phyloP scores from a whole-genome alignment of 2,888 invertebrate species.

The Xestoiulus laeticollis region DNA sequence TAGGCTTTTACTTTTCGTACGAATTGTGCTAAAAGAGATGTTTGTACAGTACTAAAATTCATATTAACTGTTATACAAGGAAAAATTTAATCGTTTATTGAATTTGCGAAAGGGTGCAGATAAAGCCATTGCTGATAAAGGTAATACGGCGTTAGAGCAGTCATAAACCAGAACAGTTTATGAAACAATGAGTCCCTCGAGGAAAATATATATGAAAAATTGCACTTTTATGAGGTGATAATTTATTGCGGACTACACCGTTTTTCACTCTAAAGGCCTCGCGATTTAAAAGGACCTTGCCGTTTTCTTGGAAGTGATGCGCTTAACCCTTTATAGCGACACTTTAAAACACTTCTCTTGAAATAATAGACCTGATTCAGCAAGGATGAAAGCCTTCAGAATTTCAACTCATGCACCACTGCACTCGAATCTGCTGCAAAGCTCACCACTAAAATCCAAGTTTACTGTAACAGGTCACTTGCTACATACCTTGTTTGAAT shows the following conservation, averaged over 20 bases:
- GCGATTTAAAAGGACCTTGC: neutral
- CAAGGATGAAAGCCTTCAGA: neutral
- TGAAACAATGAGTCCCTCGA: neutral
- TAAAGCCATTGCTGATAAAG: neutral
- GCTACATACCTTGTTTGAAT: neutral
- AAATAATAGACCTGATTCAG: neutral
- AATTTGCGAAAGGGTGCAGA: neutral
- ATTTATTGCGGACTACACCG: neutral
- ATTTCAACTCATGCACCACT: neutral
- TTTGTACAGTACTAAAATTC: neutral
- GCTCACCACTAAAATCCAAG: neutral
- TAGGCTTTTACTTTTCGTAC: neutral
- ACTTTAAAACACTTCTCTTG: neutral
- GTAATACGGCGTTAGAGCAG: neutral
- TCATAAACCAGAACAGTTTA: neutral
- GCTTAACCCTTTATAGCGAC: neutral
- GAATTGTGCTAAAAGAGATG: neutral
- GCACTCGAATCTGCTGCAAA: neutral
- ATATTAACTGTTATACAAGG: neutral
- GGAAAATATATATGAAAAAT: neutral
- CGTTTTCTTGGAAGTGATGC: neutral
- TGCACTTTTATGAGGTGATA: slow-evolving; percentile 5
- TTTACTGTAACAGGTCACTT: neutral
- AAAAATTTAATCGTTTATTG: neutral
- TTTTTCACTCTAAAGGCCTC: neutral